Base-by-base conservation (phyloP, 2,888 invertebrate species). In the Pardosa pseudoannulata region DNA sequence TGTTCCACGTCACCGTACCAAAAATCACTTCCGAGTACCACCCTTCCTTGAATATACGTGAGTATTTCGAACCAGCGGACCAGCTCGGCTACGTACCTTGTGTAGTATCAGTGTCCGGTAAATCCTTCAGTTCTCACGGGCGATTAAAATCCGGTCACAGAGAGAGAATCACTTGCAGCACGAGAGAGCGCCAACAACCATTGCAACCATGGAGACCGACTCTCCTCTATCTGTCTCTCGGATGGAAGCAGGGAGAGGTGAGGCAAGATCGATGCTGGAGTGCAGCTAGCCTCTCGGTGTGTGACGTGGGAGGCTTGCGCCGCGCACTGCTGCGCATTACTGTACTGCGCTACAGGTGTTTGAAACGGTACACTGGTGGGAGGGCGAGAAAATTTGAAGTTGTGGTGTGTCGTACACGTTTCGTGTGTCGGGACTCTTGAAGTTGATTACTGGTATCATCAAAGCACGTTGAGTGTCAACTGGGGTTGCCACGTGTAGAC, bases 261-360 rank as follows among this genome's bases (percentile, higher is more conserved):
- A 56, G 11, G 56, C 19, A 56, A 56, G 56, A 56, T 56, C 56
- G 56, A 56, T 56, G 56, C 56, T n/a, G 16, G 56, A 23, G 56
- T 56, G 56, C 56, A 23, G 56, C 56, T 23, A 23, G 56, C 13
- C 6, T 46, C 41, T 11, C 23, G 1, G 1, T 23, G 5, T n/a
- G 23, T 56, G 56, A 56, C 56, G 56, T 56, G 56, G 56, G 56
- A 23, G 56, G 19, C 3, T 11, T 56, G 56, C 56, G 56, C 56
- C 5, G 56, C 56, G 56, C 56, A 23, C 23, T 23, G 56, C 56
- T 56, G 56, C 56, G 56, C 56, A 56, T 56, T 56, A 56, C 56
- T 56, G 56, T 56, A 56, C 56, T 56, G 56, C 56, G 56, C 56
- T 56, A 56, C 56, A 56, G 56, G 56, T 56, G 56, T 56, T 56